Base-by-base conservation (phyloP, 92 coral and sea anemone species). In the Bergia puertoricense region DNA sequence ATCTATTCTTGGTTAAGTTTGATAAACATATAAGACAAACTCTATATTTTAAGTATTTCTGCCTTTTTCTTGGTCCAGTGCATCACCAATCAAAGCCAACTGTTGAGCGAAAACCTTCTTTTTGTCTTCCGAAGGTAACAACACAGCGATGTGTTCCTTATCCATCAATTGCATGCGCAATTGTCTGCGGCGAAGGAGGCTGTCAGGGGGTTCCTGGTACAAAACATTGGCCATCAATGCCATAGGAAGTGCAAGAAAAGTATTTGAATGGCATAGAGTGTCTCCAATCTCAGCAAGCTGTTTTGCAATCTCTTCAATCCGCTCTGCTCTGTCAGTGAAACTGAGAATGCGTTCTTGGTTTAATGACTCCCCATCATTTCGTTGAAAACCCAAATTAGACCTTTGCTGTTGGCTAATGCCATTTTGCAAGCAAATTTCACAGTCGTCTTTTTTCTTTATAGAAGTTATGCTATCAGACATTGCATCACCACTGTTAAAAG, bases 281-380 rank as follows among this genome's bases (percentile, higher is more conserved):
- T 80, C 85, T 2, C 85, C 85, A 57, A 80, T 80, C 50, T 80
- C 85, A 11, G 85, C 85, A 22, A 80, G 85, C 46, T 10, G 42
- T 36, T 39, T 80, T 80, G 85, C 85, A 80, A 80, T 73, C 10
- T 56, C 71, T 36, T 9, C 85, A 56, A 54, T 80, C 46, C 65
- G 23, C 48, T 80, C 72, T 80, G 57, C 67, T 38, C 48, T 56
- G 66, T 79, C 82, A 23, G 11, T 43, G 80, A 57, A 18, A 74
- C 43, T 6, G 43, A 79, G 11, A 11, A 7, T 80, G 30, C 72
- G 1, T 39, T 80, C 85, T 14, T 80, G 38, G 18, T 72, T 67
- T 36, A 30, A 67, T 20, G 62, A 20, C 62, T 38, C 46, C 48
- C 57, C 85, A 56, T 2, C 45, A 38, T 80, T 39, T 4, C 10